Percentiles rank a stretch among this genome's conserved stretches.
Evolutionary conservation across 2,113 vertebrate genomes (phyloP).

Genomic region (Sander lucioperca): DNA sequence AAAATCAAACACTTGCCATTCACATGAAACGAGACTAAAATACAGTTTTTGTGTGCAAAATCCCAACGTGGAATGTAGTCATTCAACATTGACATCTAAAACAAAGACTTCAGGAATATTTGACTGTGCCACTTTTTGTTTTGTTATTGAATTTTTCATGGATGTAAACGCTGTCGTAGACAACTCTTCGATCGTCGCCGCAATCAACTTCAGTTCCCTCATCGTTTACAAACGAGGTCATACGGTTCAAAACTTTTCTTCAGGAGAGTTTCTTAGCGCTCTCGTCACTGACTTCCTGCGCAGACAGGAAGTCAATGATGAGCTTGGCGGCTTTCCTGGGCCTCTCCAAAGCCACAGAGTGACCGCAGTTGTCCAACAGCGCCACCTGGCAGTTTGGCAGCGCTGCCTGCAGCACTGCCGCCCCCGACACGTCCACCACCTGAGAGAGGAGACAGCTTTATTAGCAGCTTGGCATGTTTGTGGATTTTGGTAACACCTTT

Average conservation of each 20-base stretch:
- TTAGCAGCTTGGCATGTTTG: neutral
- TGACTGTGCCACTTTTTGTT: neutral
- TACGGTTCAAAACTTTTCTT: slow-evolving; percentile 8
- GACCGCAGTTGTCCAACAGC: slow-evolving; percentile 94
- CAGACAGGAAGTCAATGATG: slow-evolving; percentile 87
- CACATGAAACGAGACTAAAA: neutral
- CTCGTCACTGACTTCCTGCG: slow-evolving; percentile 58
- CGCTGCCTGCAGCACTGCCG: slow-evolving; percentile 82
- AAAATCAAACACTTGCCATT: neutral
- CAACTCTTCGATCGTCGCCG: too few species aligned
- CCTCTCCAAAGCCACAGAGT: slow-evolving; percentile 91
- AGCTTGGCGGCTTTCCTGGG: slow-evolving; percentile 92
- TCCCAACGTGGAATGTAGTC: slow-evolving; percentile 11
- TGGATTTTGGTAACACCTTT: neutral
- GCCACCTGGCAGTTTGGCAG: slow-evolving; percentile 87
- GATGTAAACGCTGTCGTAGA: too few species aligned
- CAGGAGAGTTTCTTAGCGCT: slow-evolving; percentile 85
- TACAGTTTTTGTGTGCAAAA: slow-evolving; percentile 25
- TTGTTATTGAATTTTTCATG: too few species aligned
- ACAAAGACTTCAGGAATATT: slow-evolving; percentile 5
- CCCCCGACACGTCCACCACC: slow-evolving; percentile 93
- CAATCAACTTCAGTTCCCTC: too few species aligned
- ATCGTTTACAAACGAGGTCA: too few species aligned
- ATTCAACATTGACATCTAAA: neutral
- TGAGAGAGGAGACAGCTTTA: slow-evolving; percentile 47